These are phyloP conservation scores for Petrocephalus microphthalmus DNA, from an alignment of 2,113 vertebrate genomes.

Conservation along the genomic window DNA sequence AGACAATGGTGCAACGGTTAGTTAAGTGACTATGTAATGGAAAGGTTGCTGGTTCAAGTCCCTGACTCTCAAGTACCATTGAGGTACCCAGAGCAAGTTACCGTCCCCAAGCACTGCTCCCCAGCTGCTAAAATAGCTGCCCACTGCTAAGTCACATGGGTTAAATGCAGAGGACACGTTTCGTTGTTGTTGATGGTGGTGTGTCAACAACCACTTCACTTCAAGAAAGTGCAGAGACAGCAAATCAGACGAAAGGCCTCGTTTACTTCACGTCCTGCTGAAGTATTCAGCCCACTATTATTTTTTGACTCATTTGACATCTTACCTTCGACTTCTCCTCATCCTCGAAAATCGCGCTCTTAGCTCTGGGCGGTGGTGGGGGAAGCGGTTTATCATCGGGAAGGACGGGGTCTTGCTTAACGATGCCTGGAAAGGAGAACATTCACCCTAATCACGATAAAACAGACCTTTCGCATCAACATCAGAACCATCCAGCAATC, in stretches of 20 bases:
- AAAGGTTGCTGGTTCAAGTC: neutral
- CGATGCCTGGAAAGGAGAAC: conserved; percentile 72
- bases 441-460: neutral
- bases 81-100: no score
- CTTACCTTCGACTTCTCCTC: conserved; percentile 95
- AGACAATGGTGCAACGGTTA: no score
- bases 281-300: neutral
- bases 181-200: no score
- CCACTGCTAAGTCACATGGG: no score
- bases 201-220: no score
- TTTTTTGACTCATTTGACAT: neutral
- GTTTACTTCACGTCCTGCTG: neutral
- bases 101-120: no score
- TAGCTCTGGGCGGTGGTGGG: conserved; percentile 71
- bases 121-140: no score
- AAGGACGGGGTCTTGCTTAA: conserved; percentile 84
- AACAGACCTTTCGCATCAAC: neutral
- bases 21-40: conserved; percentile 30
- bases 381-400: conserved; percentile 71
- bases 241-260: neutral
- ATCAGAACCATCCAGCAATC: neutral
- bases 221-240: neutral
- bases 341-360: conserved; percentile 88
- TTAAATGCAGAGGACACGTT: no score
- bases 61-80: no score